Evolutionary conservation across 2,888 invertebrate species (phyloP), one percentile per base, ranked within the genome.

Genomic region (Oligia latruncula): DNA sequence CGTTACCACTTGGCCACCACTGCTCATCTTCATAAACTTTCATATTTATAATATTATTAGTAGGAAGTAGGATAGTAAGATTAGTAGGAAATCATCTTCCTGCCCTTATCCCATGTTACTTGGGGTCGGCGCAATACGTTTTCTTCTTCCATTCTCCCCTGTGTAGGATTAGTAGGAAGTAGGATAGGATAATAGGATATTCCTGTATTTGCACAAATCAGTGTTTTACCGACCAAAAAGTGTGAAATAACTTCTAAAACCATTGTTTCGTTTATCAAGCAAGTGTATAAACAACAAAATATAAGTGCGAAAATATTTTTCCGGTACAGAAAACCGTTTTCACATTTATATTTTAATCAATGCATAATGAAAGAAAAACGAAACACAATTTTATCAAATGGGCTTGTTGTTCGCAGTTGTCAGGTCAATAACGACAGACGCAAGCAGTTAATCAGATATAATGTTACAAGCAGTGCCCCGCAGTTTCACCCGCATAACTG

Each of bases 351-450:
- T 68, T n/a, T n/a, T 6, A 68, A 49, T 49, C 68, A 68, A 49
- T 29, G 3, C 20, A 4, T 17, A 5, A 29, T 29, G 13, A 49
- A 29, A 68, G 11, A 52, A 20, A 35, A 55, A 13, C 15, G 0
- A 15, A 71, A 15, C 23, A 5, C 15, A 23, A n/a, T 35, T 23
- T 64, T 23, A 55, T 49, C 2, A 65, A 83, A 46, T 5, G 2
- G 20, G 43, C 43, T 35, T 0, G 65, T 66, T 13, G 17, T 77
- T 62, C 15, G n/a, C 5, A 62, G 52, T 49, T 17, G 23, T 52
- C 29, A 52, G 43, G 23, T 65, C 68, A 76, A 80, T 68, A 70
- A 67, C 9, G n/a, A n/a, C 55, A 49, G 6, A 66, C 23, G 15
- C 60, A 62, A 9, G 58, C 43, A 8, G 23, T 74, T 81, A 35